phyloP scores from a whole-genome alignment of 2,888 invertebrate genomes.

The Cantharis flavilabris region DNA sequence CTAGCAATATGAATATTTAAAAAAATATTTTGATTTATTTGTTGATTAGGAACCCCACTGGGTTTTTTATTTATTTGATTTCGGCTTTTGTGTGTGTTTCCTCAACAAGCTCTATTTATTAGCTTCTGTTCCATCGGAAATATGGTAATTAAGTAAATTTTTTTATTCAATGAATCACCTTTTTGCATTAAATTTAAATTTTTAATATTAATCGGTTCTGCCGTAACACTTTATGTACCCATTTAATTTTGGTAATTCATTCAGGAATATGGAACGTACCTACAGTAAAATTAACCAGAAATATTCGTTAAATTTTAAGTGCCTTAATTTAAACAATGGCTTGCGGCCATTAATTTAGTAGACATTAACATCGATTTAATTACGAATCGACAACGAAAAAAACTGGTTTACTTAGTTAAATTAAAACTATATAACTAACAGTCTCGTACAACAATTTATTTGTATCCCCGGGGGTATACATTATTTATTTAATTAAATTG shows the following conservation, averaged over 20 bases:
- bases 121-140: neutral
- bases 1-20: neutral
- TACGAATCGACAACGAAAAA: neutral
- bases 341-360: neutral
- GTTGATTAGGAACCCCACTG: neutral
- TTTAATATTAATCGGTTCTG: neutral
- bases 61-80: neutral
- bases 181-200: neutral
- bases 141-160: neutral
- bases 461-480: neutral
- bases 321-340: neutral
- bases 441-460: neutral
- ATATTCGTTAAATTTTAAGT: neutral
- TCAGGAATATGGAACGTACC: neutral
- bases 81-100: neutral
- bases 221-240: neutral
- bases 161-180: neutral
- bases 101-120: neutral
- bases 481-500: neutral
- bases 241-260: neutral
- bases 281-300: neutral
- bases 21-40: neutral
- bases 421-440: neutral
- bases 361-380: neutral
- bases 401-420: neutral